Evolutionary conservation across 2,888 invertebrate genomes (phyloP).

Genomic region (Tiliacea aurago): DNA sequence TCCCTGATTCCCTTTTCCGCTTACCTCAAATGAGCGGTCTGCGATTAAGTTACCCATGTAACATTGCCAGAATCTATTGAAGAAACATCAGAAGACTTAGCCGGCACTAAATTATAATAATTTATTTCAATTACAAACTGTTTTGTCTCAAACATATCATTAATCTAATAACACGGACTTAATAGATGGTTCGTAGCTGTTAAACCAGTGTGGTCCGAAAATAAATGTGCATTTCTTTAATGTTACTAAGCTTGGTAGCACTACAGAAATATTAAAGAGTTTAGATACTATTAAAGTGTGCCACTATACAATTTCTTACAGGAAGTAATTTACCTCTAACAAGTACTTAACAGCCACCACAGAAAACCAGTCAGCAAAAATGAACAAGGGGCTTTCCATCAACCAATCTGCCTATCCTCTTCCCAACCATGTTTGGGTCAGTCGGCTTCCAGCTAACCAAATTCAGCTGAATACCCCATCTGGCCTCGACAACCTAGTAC

Average conservation of each 20-base stretch:
- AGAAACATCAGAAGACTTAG: not conserved
- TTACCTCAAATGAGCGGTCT: not conserved
- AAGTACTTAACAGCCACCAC: conserved; percentile 12
- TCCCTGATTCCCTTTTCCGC: not conserved
- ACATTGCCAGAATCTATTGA: not conserved
- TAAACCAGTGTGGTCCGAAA: conserved; percentile 9
- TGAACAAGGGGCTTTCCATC: not conserved
- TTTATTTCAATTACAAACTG: conserved; percentile 28
- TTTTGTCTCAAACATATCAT: conserved; percentile 24
- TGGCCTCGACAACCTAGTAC: too few species aligned
- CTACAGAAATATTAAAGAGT: not conserved
- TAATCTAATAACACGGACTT: conserved; percentile 14
- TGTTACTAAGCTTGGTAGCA: conserved; percentile 18
- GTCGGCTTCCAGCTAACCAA: too few species aligned
- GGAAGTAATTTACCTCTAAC: conserved; percentile 19
- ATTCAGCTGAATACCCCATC: too few species aligned
- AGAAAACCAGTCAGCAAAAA: not conserved
- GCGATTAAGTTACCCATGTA: not conserved
- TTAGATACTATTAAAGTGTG: conserved; percentile 15
- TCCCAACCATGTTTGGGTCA: too few species aligned
- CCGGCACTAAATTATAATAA: not conserved
- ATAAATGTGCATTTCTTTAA: not conserved
- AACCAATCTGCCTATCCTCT: too few species aligned
- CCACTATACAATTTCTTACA: conserved; percentile 20
- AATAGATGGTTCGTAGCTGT: not conserved